phyloP scores from a whole-genome alignment of 1,140 invertebrate species.

The Ceratitis capitata region DNA sequence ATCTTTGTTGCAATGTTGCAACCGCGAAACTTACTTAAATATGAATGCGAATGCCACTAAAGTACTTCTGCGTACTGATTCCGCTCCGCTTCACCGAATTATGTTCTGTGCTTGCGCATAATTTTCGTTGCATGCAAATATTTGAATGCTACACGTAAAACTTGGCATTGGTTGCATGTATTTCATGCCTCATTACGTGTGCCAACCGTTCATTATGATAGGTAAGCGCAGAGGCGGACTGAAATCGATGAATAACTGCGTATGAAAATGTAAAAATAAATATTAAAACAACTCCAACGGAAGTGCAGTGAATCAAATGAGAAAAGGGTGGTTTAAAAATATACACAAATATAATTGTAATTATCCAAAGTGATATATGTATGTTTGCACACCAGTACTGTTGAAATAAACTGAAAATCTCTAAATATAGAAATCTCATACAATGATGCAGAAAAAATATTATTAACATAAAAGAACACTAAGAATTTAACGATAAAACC shows the following conservation, averaged over 20 bases:
- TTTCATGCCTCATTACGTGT: slow-evolving; percentile 23
- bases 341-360: too few species aligned
- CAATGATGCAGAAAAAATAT: too few species aligned
- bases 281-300: neutral
- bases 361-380: too few species aligned
- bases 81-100: too few species aligned
- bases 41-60: neutral
- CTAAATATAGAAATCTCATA: too few species aligned
- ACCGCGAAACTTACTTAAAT: neutral
- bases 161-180: slow-evolving; percentile 33
- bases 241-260: neutral
- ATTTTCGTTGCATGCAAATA: slow-evolving; percentile 4
- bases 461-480: too few species aligned
- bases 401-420: too few species aligned
- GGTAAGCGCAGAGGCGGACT: neutral
- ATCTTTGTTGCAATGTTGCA: slow-evolving; percentile 7
- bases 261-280: too few species aligned
- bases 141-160: slow-evolving; percentile 10
- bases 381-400: too few species aligned
- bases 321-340: neutral
- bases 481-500: too few species aligned
- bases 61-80: neutral
- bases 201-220: neutral
- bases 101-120: too few species aligned
- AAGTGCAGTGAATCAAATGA: slow-evolving; percentile 20